These are phyloP conservation scores for Pangasius larnaudii DNA, from an alignment of 2,797 vertebrate species.

Conservation along the genomic window DNA sequence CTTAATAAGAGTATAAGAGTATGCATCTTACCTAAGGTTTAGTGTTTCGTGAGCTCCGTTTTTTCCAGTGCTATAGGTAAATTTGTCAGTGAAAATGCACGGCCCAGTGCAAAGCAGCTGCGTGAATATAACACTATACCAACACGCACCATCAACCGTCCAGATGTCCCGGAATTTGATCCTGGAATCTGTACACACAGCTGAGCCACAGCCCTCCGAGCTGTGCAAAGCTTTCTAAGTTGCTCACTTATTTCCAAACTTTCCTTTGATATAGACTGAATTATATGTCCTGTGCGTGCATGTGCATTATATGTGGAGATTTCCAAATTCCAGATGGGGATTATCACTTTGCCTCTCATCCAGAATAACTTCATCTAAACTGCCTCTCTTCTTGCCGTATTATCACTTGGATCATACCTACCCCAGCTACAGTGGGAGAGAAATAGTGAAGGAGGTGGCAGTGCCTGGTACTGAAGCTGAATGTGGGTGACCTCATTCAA, in stretches of 20 bases:
- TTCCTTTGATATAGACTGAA: slow-evolving; percentile 32
- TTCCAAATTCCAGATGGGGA: slow-evolving; percentile 42
- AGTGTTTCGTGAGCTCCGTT: slow-evolving; percentile 9
- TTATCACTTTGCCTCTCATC: slow-evolving; percentile 43
- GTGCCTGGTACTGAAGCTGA: slow-evolving; percentile 60
- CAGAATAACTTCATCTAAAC: slow-evolving; percentile 33
- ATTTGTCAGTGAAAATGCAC: slow-evolving; percentile 41
- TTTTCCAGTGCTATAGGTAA: slow-evolving; percentile 5
- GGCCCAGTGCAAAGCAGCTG: slow-evolving; percentile 37
- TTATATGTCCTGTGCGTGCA: slow-evolving; percentile 4
- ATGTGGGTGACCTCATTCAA: slow-evolving; percentile 57
- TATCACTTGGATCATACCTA: background rate
- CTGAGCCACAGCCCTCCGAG: slow-evolving; percentile 31
- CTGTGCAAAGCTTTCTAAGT: slow-evolving; percentile 23
- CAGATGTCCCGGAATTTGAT: slow-evolving; percentile 49
- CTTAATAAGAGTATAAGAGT: background rate
- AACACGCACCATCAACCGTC: slow-evolving; percentile 37
- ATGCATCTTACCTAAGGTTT: slow-evolving; percentile 18
- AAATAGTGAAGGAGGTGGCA: slow-evolving; percentile 11
- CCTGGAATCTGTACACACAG: slow-evolving; percentile 43
- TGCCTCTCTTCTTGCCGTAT: background rate
- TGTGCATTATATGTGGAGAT: slow-evolving; percentile 31
- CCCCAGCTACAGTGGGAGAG: slow-evolving; percentile 25
- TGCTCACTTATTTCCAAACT: slow-evolving; percentile 10
- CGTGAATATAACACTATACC: slow-evolving; percentile 35